phyloP scores from a whole-genome alignment of 2,113 vertebrate genomes.

The Pycnonotus jocosus region DNA sequence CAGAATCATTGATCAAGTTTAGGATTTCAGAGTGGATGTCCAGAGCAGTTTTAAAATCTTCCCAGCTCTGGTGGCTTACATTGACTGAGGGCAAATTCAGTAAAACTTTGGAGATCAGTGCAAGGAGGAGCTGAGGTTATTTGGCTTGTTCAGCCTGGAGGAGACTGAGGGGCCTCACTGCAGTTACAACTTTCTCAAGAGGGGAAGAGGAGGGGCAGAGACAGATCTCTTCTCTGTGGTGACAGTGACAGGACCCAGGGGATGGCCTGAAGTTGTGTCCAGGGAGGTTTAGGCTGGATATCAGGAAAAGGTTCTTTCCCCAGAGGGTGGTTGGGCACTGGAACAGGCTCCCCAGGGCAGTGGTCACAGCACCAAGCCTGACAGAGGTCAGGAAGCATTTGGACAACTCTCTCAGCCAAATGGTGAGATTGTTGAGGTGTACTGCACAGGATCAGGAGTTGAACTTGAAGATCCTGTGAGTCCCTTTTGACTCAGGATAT shows the following conservation, averaged over 20 bases:
- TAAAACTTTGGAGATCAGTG: neutral
- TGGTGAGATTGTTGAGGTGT: no score
- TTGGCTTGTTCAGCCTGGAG: neutral
- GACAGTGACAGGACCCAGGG: neutral
- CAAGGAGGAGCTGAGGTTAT: neutral
- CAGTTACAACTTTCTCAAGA: no score
- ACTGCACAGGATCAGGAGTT: neutral
- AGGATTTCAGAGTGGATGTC: neutral
- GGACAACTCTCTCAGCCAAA: accelerated
- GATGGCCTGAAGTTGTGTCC: neutral
- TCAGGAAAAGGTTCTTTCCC: neutral
- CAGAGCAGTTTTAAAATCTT: neutral
- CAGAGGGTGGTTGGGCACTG: accelerated
- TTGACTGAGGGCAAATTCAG: neutral
- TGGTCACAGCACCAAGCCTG: neutral
- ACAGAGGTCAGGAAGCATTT: neutral
- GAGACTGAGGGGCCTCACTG: neutral
- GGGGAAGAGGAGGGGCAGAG: neutral
- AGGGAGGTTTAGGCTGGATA: neutral
- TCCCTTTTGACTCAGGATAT: neutral
- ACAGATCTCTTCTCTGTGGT: neutral
- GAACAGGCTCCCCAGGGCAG: neutral
- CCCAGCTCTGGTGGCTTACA: neutral
- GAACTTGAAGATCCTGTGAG: neutral
- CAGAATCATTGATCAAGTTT: neutral